Conservation (phyloP, 2,113 vertebrate genomes). For the Rousettus leschenaultii region DNA sequence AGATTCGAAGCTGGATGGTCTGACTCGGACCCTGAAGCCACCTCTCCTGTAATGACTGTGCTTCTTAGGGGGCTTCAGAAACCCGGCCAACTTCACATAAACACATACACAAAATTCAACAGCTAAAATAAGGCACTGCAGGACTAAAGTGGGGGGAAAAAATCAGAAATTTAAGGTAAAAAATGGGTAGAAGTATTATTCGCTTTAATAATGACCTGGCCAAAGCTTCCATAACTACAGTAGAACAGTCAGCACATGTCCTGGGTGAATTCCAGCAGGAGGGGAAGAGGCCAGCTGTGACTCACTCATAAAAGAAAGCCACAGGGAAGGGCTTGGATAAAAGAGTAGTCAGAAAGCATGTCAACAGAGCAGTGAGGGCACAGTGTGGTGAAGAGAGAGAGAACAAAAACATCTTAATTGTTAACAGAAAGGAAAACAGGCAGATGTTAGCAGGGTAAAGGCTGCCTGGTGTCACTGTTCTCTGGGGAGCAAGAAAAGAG, state of each 20-base stretch:
- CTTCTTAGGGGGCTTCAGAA: not conserved
- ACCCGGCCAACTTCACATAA: not conserved
- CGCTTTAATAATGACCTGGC: not conserved
- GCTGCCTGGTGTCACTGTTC: not conserved
- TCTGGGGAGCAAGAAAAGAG: not conserved
- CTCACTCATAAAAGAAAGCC: constrained; percentile 5
- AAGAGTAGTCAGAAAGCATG: not conserved
- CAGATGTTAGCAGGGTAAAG: not conserved
- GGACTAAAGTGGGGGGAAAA: not conserved
- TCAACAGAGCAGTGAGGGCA: not conserved
- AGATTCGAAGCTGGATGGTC: not conserved
- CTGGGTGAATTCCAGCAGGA: not conserved
- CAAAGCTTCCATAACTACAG: not conserved
- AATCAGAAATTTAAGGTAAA: not conserved
- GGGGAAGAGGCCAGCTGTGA: not conserved
- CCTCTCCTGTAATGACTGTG: not conserved
- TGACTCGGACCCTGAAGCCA: not conserved
- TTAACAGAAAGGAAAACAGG: constrained; percentile 22
- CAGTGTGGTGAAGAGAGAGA: not conserved
- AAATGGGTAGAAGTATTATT: not conserved
- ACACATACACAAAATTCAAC: not conserved
- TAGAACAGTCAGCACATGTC: not conserved
- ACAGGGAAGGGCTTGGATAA: not conserved
- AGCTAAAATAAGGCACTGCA: not conserved
- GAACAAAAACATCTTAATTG: constrained; percentile 26